phyloP scores from a whole-genome alignment of 35 echinoderm and acorn worm genomes.

The Chiridota heheva region DNA sequence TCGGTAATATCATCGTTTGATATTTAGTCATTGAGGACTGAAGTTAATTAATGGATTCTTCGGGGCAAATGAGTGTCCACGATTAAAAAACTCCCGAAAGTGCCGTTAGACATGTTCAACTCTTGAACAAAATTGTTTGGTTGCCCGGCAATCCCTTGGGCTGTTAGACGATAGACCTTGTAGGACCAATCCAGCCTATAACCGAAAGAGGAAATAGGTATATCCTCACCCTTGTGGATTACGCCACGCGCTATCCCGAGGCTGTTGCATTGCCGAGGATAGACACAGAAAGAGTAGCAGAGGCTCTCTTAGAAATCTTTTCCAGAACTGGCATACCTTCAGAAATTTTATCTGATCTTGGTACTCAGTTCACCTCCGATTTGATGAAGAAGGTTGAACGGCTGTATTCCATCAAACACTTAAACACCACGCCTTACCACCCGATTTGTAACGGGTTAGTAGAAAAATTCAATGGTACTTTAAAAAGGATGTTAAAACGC shows the following conservation, averaged over 20 bases:
- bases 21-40: too few species aligned
- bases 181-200: constrained; percentile 58
- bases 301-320: constrained; percentile 59
- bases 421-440: constrained; percentile 60
- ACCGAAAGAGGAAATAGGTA: constrained; percentile 53
- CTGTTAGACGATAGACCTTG: constrained; percentile 55
- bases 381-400: constrained; percentile 54
- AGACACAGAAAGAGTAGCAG: constrained; percentile 46
- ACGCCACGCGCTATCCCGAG: constrained; percentile 62
- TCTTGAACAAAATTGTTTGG: too few species aligned
- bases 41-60: too few species aligned
- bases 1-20: too few species aligned
- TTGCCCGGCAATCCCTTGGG: constrained; percentile 52
- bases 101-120: too few species aligned
- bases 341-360: constrained; percentile 63
- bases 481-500: constrained; percentile 41
- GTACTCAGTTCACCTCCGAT: constrained; percentile 60
- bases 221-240: constrained; percentile 60
- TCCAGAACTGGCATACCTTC: constrained; percentile 43
- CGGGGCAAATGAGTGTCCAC: too few species aligned
- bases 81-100: too few species aligned
- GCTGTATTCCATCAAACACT: constrained; percentile 21
- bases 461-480: constrained; percentile 57
- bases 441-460: constrained; percentile 48
- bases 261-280: constrained; percentile 46